Conservation (phyloP, 1,140 invertebrate species). For the Stenopsyche tienmushanensis region DNA sequence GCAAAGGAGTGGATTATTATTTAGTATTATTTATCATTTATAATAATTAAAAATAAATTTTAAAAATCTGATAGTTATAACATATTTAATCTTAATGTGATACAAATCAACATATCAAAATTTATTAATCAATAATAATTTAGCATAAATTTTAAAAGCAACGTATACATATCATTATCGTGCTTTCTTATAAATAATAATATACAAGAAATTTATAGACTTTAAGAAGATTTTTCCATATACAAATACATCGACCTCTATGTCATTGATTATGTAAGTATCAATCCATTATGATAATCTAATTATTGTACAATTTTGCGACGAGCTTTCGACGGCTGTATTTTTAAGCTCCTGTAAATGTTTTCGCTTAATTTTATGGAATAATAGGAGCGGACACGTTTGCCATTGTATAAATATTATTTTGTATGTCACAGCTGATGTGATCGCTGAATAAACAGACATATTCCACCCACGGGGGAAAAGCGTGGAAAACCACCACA, state of each 20-base stretch:
- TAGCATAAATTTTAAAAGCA: neutral
- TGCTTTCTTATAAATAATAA: neutral
- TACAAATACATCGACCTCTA: neutral
- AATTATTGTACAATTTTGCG: too few species aligned
- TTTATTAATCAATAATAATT: neutral
- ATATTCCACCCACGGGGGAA: too few species aligned
- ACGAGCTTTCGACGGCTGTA: too few species aligned
- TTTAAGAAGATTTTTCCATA: neutral
- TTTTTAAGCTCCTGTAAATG: too few species aligned
- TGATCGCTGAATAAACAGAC: too few species aligned
- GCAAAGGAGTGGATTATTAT: slow-evolving; percentile 34
- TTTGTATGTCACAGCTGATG: too few species aligned
- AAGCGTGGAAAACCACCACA: too few species aligned
- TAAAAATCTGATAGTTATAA: slow-evolving; percentile 13
- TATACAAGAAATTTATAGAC: neutral
- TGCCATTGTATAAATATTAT: too few species aligned
- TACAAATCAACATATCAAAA: neutral
- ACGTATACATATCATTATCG: slow-evolving; percentile 2
- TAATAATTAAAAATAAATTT: slow-evolving; percentile 12
- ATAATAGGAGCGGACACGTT: too few species aligned
- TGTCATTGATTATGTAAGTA: neutral
- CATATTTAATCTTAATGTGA: neutral
- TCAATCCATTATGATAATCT: too few species aligned
- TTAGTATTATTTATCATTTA: too few species aligned
- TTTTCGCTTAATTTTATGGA: too few species aligned